These are phyloP conservation scores for Pterostichus niger DNA, from an alignment of 2,888 invertebrate genomes.

Conservation along the genomic window DNA sequence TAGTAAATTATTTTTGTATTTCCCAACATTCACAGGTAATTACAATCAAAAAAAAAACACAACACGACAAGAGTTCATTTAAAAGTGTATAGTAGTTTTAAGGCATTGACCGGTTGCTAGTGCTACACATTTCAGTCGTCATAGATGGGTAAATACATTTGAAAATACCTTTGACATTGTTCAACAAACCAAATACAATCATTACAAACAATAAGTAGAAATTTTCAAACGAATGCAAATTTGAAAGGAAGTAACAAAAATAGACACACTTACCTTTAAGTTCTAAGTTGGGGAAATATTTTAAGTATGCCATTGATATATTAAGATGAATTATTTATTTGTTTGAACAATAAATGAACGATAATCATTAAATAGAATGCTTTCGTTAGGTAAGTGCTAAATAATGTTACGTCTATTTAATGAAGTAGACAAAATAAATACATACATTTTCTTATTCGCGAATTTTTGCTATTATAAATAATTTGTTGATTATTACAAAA, in stretches of 20 bases:
- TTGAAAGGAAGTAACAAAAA: not conserved
- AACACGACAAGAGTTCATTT: not conserved
- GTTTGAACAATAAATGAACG: too few species aligned
- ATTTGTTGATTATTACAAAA: too few species aligned
- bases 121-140: constrained; percentile 1
- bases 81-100: not conserved
- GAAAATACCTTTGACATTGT: constrained; percentile 20
- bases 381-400: not conserved
- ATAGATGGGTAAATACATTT: constrained; percentile 1
- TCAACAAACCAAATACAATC: constrained; percentile 39
- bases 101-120: constrained; percentile 38
- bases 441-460: not conserved
- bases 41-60: too few species aligned
- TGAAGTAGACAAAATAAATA: not conserved
- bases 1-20: too few species aligned
- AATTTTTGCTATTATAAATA: too few species aligned
- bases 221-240: constrained; percentile 24
- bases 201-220: constrained; percentile 13
- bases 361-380: too few species aligned
- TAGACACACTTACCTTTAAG: not conserved
- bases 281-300: too few species aligned
- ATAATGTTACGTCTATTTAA: too few species aligned
- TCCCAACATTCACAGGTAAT: too few species aligned
- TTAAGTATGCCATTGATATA: too few species aligned
- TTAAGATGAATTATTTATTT: too few species aligned